Percentiles rank a stretch among this genome's conserved stretches.
phyloP scores from a whole-genome alignment of 2,113 vertebrate genomes.

The Otocyon megalotis region DNA sequence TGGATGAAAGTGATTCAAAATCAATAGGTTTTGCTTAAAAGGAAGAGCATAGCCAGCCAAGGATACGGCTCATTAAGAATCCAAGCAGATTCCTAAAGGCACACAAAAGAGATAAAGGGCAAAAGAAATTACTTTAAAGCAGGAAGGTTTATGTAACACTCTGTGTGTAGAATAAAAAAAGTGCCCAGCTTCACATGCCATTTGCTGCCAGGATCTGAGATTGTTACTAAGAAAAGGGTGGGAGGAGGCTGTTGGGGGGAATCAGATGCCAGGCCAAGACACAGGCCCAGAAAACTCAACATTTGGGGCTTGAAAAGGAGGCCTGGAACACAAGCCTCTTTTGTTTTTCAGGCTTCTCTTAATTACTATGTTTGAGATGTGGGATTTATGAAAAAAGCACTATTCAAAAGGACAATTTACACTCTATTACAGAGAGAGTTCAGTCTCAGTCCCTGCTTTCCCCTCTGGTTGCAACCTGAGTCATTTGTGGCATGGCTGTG shows the following conservation, averaged over 20 bases:
- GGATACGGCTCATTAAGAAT: background rate
- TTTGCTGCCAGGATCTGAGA: constrained; percentile 31
- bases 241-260: background rate
- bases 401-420: constrained; percentile 34
- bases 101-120: constrained; percentile 45
- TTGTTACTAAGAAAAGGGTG: background rate
- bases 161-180: constrained; percentile 23
- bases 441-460: background rate
- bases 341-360: constrained; percentile 32
- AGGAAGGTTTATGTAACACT: constrained; percentile 39
- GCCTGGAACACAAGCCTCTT: background rate
- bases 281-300: background rate
- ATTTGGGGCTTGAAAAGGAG: background rate
- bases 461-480: background rate
- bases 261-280: background rate
- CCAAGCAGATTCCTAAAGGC: background rate
- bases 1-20: background rate
- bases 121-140: constrained; percentile 40
- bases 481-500: background rate
- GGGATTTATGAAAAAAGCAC: background rate
- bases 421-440: constrained; percentile 35
- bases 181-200: background rate
- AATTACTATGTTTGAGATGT: constrained; percentile 40
- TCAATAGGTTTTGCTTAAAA: background rate
- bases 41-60: background rate